Conservation (phyloP, 2,888 invertebrate genomes). For the Herminia tarsipennalis region DNA sequence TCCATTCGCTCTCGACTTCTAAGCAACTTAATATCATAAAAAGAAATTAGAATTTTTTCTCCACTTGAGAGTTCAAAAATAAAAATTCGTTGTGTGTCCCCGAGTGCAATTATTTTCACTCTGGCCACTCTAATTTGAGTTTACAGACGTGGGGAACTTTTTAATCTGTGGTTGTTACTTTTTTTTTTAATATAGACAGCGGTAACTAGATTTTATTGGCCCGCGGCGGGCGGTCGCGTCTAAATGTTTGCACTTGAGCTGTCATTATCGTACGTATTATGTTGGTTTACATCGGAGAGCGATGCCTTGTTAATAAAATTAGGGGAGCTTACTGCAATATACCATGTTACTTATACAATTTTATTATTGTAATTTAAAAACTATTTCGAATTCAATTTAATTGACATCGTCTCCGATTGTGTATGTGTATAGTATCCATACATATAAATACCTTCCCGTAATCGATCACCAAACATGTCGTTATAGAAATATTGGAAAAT, state of each 20-base stretch:
- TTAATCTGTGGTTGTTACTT: constrained; percentile 42
- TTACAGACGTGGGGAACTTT: constrained; percentile 43
- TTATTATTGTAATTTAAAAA: no score
- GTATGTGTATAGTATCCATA: no score
- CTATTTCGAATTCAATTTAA: no score
- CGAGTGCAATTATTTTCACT: constrained; percentile 46
- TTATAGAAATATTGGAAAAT: no score
- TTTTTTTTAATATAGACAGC: constrained; percentile 32
- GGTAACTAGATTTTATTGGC: constrained; percentile 37
- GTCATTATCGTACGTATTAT: constrained; percentile 21
- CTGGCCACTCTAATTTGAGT: constrained; percentile 36
- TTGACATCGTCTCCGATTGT: no score
- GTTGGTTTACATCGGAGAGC: constrained; percentile 27
- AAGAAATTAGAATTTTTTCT: constrained; percentile 45
- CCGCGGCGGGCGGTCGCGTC: constrained; percentile 15
- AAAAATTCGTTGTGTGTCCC: constrained; percentile 42
- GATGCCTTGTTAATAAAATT: no score
- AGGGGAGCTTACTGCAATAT: no score
- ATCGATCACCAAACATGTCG: no score
- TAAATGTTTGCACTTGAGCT: constrained; percentile 12
- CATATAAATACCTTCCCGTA: no score
- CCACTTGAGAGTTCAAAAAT: constrained; percentile 34
- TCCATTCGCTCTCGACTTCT: constrained; percentile 50
- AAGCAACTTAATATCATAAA: constrained; percentile 47
- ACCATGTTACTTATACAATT: no score